A percentile compares a stretch with the other conserved stretches of the same genome.
Evolutionary conservation across 2,888 invertebrate genomes (phyloP).

Genomic region (Latheticus oryzae): DNA sequence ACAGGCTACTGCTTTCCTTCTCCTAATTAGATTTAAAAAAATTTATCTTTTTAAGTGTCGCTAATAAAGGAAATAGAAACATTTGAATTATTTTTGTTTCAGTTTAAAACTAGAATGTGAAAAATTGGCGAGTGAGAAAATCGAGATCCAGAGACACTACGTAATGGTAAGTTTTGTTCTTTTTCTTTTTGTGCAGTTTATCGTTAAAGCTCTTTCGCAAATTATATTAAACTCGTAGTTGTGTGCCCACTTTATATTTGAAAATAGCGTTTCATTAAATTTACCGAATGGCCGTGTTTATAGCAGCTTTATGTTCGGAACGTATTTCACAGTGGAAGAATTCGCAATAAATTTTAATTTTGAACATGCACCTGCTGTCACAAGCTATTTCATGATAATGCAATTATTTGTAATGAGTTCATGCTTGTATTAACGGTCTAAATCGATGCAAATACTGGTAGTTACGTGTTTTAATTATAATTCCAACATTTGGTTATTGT

Average conservation of each 20-base stretch:
- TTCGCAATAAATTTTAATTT: slow-evolving; percentile 45
- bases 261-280: slow-evolving; percentile 41
- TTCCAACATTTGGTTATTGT: slow-evolving; percentile 46
- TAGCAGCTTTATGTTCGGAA: slow-evolving; percentile 36
- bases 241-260: slow-evolving; percentile 32
- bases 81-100: slow-evolving; percentile 64
- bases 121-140: slow-evolving; percentile 96
- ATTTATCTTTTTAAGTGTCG: background rate
- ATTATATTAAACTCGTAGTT: slow-evolving; percentile 15
- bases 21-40: slow-evolving; percentile 1
- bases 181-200: slow-evolving; percentile 5
- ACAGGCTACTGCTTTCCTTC: slow-evolving; percentile 30
- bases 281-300: slow-evolving; percentile 35
- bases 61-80: slow-evolving; percentile 29
- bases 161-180: slow-evolving; percentile 85
- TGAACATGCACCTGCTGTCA: slow-evolving; percentile 44
- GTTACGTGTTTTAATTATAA: slow-evolving; percentile 49
- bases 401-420: slow-evolving; percentile 45
- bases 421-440: slow-evolving; percentile 40
- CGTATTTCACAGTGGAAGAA: slow-evolving; percentile 37
- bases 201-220: slow-evolving; percentile 6
- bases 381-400: slow-evolving; percentile 38
- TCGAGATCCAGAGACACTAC: slow-evolving; percentile 98
- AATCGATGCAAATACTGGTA: slow-evolving; percentile 44
- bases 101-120: slow-evolving; percentile 98